Percentiles rank a stretch among this genome's conserved stretches.
Evolutionary conservation across 2,888 invertebrate genomes (phyloP).

Genomic region (Nomada ruficornis): DNA sequence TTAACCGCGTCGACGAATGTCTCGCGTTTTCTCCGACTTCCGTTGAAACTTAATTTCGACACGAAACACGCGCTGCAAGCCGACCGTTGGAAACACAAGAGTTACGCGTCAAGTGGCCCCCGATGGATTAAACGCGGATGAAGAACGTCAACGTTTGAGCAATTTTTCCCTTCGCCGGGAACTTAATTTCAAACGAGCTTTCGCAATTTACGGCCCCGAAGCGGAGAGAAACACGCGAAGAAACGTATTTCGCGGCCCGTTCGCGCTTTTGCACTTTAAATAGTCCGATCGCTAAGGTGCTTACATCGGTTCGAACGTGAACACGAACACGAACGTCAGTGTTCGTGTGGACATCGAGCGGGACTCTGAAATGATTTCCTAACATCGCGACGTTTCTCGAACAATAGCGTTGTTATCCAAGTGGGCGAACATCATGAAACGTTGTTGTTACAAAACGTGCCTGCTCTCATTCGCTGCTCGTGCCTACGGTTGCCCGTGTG

Average conservation of each 20-base stretch:
- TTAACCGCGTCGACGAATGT: constrained; percentile 1
- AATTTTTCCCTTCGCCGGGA: background rate
- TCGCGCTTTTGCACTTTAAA: constrained; percentile 17
- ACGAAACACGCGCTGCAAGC: background rate
- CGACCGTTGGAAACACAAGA: constrained; percentile 12
- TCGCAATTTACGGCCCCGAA: constrained; percentile 19
- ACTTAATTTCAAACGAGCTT: constrained; percentile 15
- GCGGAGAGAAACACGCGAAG: background rate
- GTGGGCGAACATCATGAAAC: constrained; percentile 19
- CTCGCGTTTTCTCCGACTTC: constrained; percentile 10
- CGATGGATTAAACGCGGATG: constrained; percentile 45
- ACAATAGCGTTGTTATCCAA: constrained; percentile 44
- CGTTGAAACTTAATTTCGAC: constrained; percentile 36
- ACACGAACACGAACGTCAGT: background rate
- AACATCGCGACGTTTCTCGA: constrained; percentile 13
- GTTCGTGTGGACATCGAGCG: constrained; percentile 20
- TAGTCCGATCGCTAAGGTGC: constrained; percentile 23
- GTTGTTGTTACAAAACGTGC: constrained; percentile 21
- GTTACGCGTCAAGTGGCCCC: constrained; percentile 39
- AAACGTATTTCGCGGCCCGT: constrained; percentile 14
- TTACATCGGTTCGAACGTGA: background rate
- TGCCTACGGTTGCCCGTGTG: background rate
- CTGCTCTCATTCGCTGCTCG: constrained; percentile 6
- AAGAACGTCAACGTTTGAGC: constrained; percentile 33
- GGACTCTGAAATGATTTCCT: constrained; percentile 32